Evolutionary conservation across 2,888 invertebrate species (phyloP).

Genomic region (Epirrhoe alternata): DNA sequence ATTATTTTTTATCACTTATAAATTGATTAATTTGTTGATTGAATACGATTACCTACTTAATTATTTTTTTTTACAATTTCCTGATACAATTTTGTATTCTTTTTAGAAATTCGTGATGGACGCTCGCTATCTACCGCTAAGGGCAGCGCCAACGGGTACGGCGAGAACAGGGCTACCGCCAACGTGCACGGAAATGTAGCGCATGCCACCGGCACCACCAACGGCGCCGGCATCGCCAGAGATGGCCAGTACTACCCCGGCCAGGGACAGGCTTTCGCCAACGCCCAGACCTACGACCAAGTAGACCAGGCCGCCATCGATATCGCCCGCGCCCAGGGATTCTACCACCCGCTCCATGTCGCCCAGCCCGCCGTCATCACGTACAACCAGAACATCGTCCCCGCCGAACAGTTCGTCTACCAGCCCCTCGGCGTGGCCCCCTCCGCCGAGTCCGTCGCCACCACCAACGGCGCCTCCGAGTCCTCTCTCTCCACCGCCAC

Average conservation of each 20-base stretch:
- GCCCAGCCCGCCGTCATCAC: conserved; percentile 69
- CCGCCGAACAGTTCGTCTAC: conserved; percentile 41
- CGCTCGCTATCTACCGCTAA: conserved; percentile 66
- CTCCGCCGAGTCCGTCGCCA: conserved; percentile 64
- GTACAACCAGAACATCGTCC: conserved; percentile 68
- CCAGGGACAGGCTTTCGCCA: conserved; percentile 59
- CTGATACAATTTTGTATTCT: conserved; percentile 25
- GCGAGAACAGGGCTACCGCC: conserved; percentile 59
- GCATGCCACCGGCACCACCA: conserved; percentile 57
- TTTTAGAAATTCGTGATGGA: conserved; percentile 64
- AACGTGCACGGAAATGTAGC: conserved; percentile 55
- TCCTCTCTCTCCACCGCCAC: conserved; percentile 60
- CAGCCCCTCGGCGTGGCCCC: conserved; percentile 53
- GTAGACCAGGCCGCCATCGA: conserved; percentile 37
- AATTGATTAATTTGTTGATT: neutral
- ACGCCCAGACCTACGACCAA: conserved; percentile 57
- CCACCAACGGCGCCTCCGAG: conserved; percentile 58
- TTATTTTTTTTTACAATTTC: neutral
- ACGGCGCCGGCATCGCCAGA: conserved; percentile 51
- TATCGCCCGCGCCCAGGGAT: conserved; percentile 50
- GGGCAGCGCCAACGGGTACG: conserved; percentile 59
- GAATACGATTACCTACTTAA: neutral
- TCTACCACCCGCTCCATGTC: conserved; percentile 64
- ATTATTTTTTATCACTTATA: neutral
- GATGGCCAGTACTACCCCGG: conserved; percentile 57